Evolutionary conservation across 2,113 vertebrate species (phyloP).

Genomic region (Toxostoma redivivum): DNA sequence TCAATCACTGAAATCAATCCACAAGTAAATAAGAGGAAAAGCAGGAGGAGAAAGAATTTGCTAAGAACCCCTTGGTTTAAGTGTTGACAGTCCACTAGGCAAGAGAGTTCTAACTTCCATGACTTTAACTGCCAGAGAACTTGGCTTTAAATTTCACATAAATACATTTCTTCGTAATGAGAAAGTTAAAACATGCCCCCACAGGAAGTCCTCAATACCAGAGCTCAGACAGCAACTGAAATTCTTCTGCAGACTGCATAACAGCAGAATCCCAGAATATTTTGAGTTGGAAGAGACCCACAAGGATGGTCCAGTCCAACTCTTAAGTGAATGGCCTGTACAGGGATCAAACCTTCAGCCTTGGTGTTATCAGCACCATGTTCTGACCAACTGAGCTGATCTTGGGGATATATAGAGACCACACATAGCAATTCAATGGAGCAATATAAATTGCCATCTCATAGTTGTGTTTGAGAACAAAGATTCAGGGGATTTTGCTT

Average conservation of each 20-base stretch:
- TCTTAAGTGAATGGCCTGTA: neutral
- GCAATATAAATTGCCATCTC: neutral
- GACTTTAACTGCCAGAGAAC: neutral
- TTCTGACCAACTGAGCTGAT: neutral
- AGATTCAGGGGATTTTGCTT: neutral
- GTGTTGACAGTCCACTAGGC: neutral
- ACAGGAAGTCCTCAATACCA: neutral
- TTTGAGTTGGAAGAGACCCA: neutral
- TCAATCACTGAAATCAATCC: neutral
- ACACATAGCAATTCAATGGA: fast-evolving
- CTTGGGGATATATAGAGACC: neutral
- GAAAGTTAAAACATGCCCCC: neutral
- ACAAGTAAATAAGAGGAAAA: neutral
- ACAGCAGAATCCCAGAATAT: neutral
- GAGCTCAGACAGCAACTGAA: neutral
- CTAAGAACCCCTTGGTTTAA: neutral
- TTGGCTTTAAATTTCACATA: neutral
- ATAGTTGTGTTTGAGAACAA: neutral
- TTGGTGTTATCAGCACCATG: neutral
- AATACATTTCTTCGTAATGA: neutral
- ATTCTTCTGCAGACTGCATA: neutral
- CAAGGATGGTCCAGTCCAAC: neutral
- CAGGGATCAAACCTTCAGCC: neutral
- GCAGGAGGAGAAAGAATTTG: neutral
- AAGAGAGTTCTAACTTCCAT: neutral